Base-by-base conservation (phyloP, 2,797 vertebrate species). In the Perodicticus potto region DNA sequence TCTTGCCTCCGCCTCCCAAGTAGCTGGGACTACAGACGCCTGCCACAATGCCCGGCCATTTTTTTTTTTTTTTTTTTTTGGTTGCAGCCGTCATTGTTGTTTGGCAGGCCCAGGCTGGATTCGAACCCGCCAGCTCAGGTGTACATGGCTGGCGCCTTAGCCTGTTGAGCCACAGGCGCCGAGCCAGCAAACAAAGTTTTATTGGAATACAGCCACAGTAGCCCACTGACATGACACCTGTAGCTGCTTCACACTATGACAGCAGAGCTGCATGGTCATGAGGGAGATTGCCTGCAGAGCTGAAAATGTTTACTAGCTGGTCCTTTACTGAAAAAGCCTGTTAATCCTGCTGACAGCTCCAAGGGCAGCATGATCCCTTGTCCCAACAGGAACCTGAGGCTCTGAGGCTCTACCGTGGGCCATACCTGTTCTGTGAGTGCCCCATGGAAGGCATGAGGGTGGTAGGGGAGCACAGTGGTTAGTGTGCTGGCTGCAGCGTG, bases 341-440 rank as follows among this genome's bases (percentile, higher is more conserved):
- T 27, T 8, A 4, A 34, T 27, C 22, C 27, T 40, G 67, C 85
- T 73, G 5, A 40, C 2, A 2, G 57, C 77, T 37, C 7, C 5
- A n/a, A 67, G 65, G 65, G 49, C 49, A 53, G 49, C 49, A 53
- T 17, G 49, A 53, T 53, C 49, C 49, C 74, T 55, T 13, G 13
- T 53, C 55, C 14, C 53, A 40, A 14, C 0, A 5, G 65, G 86
- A 12, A n/a, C 45, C 29, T 55, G 92, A 45, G 27, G 82, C 37
- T 14, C 16, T 67, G 65, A n/a, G 65, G 32, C 16, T 16, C 65
- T 67, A 27, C 32, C 5, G 7, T 0, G 1, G 0, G 14, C 34
- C 14, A 22, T 0, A 16, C 8, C 32, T 22, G 10, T 3, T 12
- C 77, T 0, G 3, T 23, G n/a, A 22, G 45, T n/a, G 49, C 23